A percentile compares a stretch with the other conserved stretches of the same genome.
Conservation (phyloP, 2,888 invertebrate species). For the Aelia acuminata region DNA sequence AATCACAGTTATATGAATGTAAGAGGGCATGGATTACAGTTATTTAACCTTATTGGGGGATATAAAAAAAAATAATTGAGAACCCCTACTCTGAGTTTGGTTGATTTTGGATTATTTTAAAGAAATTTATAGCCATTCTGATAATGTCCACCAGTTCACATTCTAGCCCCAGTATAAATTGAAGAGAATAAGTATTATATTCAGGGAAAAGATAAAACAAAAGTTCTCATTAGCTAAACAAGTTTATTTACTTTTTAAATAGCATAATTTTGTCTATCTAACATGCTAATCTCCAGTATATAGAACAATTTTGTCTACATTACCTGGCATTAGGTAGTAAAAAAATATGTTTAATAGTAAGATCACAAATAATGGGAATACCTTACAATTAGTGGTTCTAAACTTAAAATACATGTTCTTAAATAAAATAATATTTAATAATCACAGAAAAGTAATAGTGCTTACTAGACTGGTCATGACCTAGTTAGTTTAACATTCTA, state of each 20-base stretch:
- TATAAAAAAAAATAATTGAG: too few species aligned
- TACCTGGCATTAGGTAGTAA: slow-evolving; percentile 54
- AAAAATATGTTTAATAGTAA: slow-evolving; percentile 18
- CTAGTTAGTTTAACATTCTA: slow-evolving; percentile 27
- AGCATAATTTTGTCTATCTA: neutral
- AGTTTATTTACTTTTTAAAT: too few species aligned
- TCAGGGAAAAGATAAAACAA: too few species aligned
- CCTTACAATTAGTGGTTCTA: slow-evolving; percentile 26
- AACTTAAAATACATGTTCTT: neutral
- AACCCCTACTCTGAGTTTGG: too few species aligned
- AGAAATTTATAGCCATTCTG: too few species aligned
- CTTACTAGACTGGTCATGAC: slow-evolving; percentile 44
- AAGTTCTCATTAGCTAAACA: neutral
- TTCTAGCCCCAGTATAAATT: too few species aligned
- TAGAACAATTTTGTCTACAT: slow-evolving; percentile 15
- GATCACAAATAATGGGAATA: neutral
- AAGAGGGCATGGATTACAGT: too few species aligned
- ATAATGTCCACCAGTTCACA: too few species aligned
- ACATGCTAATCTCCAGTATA: slow-evolving; percentile 10
- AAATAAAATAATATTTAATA: slow-evolving; percentile 18
- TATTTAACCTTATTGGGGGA: too few species aligned
- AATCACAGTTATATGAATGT: too few species aligned
- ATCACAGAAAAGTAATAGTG: slow-evolving; percentile 42
- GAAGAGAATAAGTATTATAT: too few species aligned
- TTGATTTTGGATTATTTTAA: too few species aligned